phyloP scores from a whole-genome alignment of 35 echinoderm and acorn worm genomes.

The Amphiura filiformis region DNA sequence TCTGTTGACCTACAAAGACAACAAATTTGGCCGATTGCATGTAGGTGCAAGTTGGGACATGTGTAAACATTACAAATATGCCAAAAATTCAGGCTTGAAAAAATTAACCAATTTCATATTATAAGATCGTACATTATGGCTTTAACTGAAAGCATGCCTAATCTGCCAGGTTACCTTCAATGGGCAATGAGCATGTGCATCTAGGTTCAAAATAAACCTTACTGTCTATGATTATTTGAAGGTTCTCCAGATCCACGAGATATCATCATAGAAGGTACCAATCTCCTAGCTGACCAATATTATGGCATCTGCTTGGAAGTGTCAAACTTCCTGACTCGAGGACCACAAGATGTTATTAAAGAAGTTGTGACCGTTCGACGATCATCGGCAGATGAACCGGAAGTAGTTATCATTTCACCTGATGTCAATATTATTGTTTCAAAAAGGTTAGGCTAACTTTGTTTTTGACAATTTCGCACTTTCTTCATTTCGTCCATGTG shows the following conservation, averaged over 20 bases:
- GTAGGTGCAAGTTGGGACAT: too few relatives aligned
- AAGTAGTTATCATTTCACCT: constrained; percentile 48
- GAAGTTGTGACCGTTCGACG: constrained; percentile 5
- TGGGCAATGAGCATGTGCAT: too few relatives aligned
- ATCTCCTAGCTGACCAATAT: background rate
- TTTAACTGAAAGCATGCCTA: background rate
- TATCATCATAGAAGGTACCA: background rate
- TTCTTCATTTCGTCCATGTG: background rate
- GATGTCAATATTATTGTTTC: constrained; percentile 54
- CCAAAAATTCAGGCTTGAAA: too few relatives aligned
- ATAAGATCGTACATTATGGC: background rate
- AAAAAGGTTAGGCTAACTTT: constrained; percentile 37
- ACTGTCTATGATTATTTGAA: background rate
- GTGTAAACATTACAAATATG: too few relatives aligned
- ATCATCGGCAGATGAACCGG: constrained; percentile 36
- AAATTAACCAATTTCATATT: too few relatives aligned
- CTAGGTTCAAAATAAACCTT: background rate
- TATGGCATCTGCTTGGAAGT: background rate
- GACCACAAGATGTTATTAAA: too few relatives aligned
- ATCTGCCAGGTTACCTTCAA: background rate
- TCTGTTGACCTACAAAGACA: too few relatives aligned
- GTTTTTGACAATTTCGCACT: background rate
- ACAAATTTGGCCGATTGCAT: too few relatives aligned
- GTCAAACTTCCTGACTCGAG: background rate
- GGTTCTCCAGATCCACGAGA: background rate